Conservation (phyloP, 2,888 invertebrate species). For the Drosophila ezoana region DNA sequence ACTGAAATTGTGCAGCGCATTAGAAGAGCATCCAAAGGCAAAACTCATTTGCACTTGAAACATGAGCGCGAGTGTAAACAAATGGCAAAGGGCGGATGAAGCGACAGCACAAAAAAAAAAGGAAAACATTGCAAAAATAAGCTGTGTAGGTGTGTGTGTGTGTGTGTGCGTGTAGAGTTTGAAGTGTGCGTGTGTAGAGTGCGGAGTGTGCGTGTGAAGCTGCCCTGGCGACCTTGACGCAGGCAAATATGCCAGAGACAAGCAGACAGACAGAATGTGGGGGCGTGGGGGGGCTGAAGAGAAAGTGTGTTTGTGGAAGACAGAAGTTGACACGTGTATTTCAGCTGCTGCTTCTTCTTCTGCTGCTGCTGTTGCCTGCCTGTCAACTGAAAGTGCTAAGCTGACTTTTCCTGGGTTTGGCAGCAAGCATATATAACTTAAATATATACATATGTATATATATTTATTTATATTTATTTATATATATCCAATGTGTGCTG, state of each 20-base stretch:
- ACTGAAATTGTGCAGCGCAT: slow-evolving; percentile 59
- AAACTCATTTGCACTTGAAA: slow-evolving; percentile 77
- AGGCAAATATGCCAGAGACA: slow-evolving; percentile 29
- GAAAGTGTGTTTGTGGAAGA: slow-evolving; percentile 7
- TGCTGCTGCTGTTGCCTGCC: slow-evolving; percentile 6
- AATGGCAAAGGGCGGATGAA: slow-evolving; percentile 15
- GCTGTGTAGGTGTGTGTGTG: slow-evolving; percentile 7
- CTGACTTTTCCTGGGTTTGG: slow-evolving; percentile 8
- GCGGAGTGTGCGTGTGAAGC: slow-evolving; percentile 23
- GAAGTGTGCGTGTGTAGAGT: slow-evolving; percentile 1
- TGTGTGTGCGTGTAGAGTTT: slow-evolving; percentile 2
- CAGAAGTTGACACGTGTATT: slow-evolving; percentile 50
- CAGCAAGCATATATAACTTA: slow-evolving; percentile 4
- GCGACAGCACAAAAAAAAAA: slow-evolving; percentile 12
- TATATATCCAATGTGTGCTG: background rate
- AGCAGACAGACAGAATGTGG: slow-evolving; percentile 14
- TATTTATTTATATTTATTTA: background rate
- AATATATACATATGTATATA: background rate
- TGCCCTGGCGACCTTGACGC: slow-evolving; percentile 62
- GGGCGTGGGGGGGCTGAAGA: background rate
- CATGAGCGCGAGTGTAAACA: slow-evolving; percentile 42
- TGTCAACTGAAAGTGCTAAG: slow-evolving; percentile 41
- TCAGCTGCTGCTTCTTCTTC: slow-evolving; percentile 9
- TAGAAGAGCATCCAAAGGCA: slow-evolving; percentile 34
- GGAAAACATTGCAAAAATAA: slow-evolving; percentile 26